Percentiles rank a stretch among this genome's conserved stretches.
Conservation (phyloP, 1,140 invertebrate genomes). For the Protaetia brevitarsis region DNA sequence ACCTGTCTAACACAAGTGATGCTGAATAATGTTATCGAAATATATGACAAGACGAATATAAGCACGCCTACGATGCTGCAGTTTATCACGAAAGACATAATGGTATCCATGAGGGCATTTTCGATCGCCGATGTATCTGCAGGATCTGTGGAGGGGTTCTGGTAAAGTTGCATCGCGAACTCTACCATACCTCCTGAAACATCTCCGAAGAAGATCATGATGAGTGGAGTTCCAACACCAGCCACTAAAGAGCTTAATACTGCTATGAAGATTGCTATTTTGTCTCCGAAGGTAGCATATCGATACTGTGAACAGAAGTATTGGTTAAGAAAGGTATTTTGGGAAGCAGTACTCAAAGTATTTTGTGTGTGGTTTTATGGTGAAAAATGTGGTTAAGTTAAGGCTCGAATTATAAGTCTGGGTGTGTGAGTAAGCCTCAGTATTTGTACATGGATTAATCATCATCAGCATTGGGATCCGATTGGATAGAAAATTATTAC, state of each 20-base stretch:
- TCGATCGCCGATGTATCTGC: not conserved
- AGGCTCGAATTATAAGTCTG: too few species aligned
- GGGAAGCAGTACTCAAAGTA: too few species aligned
- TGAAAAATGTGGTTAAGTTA: too few species aligned
- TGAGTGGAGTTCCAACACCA: conserved; percentile 32
- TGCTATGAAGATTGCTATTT: conserved; percentile 35
- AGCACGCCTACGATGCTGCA: conserved; percentile 27
- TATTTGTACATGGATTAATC: too few species aligned
- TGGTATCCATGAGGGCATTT: conserved; percentile 4
- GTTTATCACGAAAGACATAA: conserved; percentile 34
- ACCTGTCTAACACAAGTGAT: conserved; percentile 39
- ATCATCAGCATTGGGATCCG: too few species aligned
- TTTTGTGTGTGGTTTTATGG: too few species aligned
- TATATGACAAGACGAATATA: conserved; percentile 34
- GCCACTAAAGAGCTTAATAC: conserved; percentile 32
- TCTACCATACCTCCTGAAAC: conserved; percentile 37
- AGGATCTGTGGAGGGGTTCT: not conserved
- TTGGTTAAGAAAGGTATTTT: too few species aligned
- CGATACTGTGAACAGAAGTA: conserved; percentile 29
- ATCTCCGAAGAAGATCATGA: conserved; percentile 41
- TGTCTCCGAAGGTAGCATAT: conserved; percentile 34
- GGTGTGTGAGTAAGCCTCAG: too few species aligned
- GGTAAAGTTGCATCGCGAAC: conserved; percentile 26
- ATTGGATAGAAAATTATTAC: too few species aligned
- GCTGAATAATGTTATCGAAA: conserved; percentile 33